A percentile compares a stretch with the other conserved stretches of the same genome.
phyloP scores from a whole-genome alignment of 2,888 invertebrate genomes.

The Drosophila melanosoma region DNA sequence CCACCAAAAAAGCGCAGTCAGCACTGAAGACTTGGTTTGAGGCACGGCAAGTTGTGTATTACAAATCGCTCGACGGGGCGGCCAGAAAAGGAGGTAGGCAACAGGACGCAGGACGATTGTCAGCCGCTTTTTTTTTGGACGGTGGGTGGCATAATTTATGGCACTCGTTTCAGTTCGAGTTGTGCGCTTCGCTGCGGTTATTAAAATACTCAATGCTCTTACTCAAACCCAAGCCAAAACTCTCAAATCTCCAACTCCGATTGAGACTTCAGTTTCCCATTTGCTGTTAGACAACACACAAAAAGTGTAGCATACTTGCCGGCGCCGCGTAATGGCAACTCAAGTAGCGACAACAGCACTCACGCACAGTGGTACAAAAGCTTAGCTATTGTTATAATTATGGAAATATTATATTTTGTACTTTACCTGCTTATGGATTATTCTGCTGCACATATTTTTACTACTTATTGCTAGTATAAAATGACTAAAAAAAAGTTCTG shows the following conservation, averaged over 20 bases:
- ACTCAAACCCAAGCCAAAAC: slow-evolving; percentile 53
- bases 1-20: slow-evolving; percentile 80
- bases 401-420: too few species aligned
- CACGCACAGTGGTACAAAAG: slow-evolving; percentile 40
- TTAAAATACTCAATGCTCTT: slow-evolving; percentile 80
- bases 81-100: slow-evolving; percentile 30
- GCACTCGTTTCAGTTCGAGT: slow-evolving; percentile 55
- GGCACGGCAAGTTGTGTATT: slow-evolving; percentile 63
- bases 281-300: slow-evolving; percentile 59
- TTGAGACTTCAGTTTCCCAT: slow-evolving; percentile 33
- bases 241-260: slow-evolving; percentile 21
- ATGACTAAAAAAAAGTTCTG: background rate
- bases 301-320: slow-evolving; percentile 73
- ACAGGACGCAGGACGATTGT: slow-evolving; percentile 52
- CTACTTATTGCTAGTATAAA: too few species aligned
- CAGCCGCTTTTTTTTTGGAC: slow-evolving; percentile 42
- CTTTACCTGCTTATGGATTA: background rate
- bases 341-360: slow-evolving; percentile 56
- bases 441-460: background rate
- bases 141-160: slow-evolving; percentile 81
- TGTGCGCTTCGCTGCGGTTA: slow-evolving; percentile 68
- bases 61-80: slow-evolving; percentile 83
- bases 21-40: slow-evolving; percentile 36
- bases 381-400: background rate
- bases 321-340: slow-evolving; percentile 77